Evolutionary conservation across 2,797 vertebrate genomes (phyloP).

Genomic region (Clamator glandarius): DNA sequence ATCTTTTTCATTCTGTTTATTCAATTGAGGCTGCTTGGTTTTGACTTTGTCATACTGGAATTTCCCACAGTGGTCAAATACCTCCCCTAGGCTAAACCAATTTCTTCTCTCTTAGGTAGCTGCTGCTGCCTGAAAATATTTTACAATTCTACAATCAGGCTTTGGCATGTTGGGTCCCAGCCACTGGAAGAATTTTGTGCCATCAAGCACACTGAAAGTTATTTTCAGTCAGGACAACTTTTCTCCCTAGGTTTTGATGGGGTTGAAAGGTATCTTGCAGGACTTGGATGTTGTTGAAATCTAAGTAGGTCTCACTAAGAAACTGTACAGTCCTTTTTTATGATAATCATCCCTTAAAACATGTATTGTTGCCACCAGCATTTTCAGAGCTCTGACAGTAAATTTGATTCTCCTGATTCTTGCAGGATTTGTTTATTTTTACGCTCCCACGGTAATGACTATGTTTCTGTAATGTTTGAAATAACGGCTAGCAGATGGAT

Average conservation of each 20-base stretch:
- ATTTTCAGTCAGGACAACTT: not conserved
- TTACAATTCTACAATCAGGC: not conserved
- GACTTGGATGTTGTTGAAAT: not conserved
- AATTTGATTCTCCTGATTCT: constrained; percentile 8
- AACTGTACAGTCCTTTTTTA: not conserved
- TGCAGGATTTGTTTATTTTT: constrained; percentile 27
- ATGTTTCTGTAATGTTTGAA: constrained; percentile 8
- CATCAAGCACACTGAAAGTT: fast-evolving
- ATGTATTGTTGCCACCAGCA: constrained; percentile 8
- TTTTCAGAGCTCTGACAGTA: constrained; percentile 21
- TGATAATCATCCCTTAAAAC: not conserved
- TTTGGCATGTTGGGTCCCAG: not conserved
- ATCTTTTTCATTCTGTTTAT: not conserved
- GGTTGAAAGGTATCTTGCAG: not conserved
- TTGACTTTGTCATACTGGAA: not conserved
- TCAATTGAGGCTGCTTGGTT: not conserved
- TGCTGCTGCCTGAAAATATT: not conserved
- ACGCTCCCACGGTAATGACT: not conserved
- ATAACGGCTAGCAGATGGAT: not conserved
- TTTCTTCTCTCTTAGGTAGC: not conserved
- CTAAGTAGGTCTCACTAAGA: not conserved
- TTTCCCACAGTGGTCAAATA: not conserved
- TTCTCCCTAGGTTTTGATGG: not conserved
- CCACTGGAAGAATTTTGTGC: not conserved
- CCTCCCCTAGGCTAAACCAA: fast-evolving